Evolutionary conservation across 2,797 vertebrate genomes (phyloP).

Genomic region (Macropus fuliginosus): DNA sequence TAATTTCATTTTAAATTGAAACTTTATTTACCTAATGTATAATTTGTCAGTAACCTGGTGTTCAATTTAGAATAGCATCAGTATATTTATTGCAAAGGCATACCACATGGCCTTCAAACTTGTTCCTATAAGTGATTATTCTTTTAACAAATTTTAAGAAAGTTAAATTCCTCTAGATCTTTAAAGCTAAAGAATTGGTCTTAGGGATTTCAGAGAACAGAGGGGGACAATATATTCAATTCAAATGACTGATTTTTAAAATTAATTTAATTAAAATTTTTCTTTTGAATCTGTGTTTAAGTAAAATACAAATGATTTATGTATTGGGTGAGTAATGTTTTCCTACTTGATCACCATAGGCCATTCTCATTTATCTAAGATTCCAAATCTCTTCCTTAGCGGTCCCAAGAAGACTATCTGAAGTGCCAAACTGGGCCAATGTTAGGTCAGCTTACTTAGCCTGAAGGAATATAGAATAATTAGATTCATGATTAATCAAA

Average conservation of each 20-base stretch:
- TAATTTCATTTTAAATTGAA: slow-evolving; percentile 39
- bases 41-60: slow-evolving; percentile 68
- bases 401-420: not conserved
- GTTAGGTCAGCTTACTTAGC: not conserved
- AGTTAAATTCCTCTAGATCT: slow-evolving; percentile 61
- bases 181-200: slow-evolving; percentile 66
- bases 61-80: slow-evolving; percentile 73
- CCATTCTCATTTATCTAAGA: not conserved
- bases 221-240: not conserved
- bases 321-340: not conserved
- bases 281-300: not conserved
- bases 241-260: not conserved
- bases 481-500: not conserved
- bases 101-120: slow-evolving; percentile 76
- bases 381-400: not conserved
- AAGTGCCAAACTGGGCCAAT: not conserved
- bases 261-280: not conserved
- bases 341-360: not conserved
- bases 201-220: slow-evolving; percentile 6
- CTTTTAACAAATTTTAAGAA: slow-evolving; percentile 80
- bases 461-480: not conserved
- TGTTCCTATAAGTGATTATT: slow-evolving; percentile 77
- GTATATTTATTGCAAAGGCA: slow-evolving; percentile 77
- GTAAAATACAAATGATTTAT: not conserved
- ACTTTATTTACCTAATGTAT: slow-evolving; percentile 16